Evolutionary conservation across 2,888 invertebrate species (phyloP).

Genomic region (Ormyrus nitidulus): DNA sequence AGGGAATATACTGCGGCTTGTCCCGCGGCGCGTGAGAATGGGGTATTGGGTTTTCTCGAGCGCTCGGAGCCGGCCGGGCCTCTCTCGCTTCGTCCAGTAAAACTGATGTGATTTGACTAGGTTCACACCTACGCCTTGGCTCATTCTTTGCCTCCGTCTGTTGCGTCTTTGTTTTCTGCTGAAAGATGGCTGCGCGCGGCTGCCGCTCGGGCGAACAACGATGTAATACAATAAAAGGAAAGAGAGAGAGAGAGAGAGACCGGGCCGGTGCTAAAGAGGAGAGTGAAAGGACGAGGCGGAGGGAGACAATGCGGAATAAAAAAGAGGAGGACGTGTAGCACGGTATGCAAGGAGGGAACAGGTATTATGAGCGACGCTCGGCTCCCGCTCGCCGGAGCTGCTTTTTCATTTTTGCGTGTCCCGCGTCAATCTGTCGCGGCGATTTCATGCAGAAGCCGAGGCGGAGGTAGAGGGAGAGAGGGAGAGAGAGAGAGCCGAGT

Average conservation of each 20-base stretch:
- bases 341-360: slow-evolving; percentile 44
- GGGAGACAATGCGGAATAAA: slow-evolving; percentile 57
- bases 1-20: slow-evolving; percentile 51
- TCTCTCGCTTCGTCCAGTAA: slow-evolving; percentile 41
- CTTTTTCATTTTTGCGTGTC: slow-evolving; percentile 64
- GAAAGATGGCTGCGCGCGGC: slow-evolving; percentile 19
- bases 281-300: slow-evolving; percentile 42
- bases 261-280: background rate
- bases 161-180: background rate
- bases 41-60: slow-evolving; percentile 58
- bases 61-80: background rate
- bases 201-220: slow-evolving; percentile 42
- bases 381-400: slow-evolving; percentile 48
- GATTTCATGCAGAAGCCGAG: slow-evolving; percentile 57
- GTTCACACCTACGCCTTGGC: slow-evolving; percentile 68
- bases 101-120: slow-evolving; percentile 72
- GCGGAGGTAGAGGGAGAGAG: slow-evolving; percentile 1
- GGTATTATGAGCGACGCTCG: slow-evolving; percentile 54
- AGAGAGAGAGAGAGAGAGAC: background rate
- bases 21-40: slow-evolving; percentile 61
- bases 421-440: slow-evolving; percentile 62
- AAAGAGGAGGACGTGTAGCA: slow-evolving; percentile 47
- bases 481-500: slow-evolving; percentile 1
- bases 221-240: slow-evolving; percentile 55
- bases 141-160: slow-evolving; percentile 35